Base-by-base conservation (phyloP, 2,888 invertebrate genomes). In the Mellilla xanthometata region DNA sequence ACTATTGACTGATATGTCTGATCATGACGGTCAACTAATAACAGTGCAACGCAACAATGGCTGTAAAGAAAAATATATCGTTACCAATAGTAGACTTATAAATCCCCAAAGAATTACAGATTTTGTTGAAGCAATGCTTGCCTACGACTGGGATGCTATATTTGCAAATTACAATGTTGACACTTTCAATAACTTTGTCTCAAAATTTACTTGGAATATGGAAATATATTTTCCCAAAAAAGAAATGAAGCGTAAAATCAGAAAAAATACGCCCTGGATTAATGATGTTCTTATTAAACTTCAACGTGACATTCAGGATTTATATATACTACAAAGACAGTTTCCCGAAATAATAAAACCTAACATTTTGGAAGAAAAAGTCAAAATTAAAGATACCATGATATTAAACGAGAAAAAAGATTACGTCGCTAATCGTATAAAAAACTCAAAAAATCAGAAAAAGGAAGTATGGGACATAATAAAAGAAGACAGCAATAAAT, bases 401-500 rank as follows among this genome's bases (percentile, higher is more conserved):
- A n/a, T 22, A 23, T 8, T 33, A 10, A 11, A 6, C 1, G 22
- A 33, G 7, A 33, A 33, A 23, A 33, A 11, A 23, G 22, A 23
- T 7, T 33, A 22, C 22, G 22, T 33, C 2, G 23, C 33, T 2
- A 15, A 30, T 2, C 13, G 19, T 4, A 36, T 36, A 10, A 15
- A 19, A 7, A 28, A 27, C 8, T 9, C 28, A 10, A 36, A 36
- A 19, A 29, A 38, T 13, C 12, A 5, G 22, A 22, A 29, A 7
- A 29, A 22, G 3, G 11, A 29, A 38, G 15, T 23, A 22, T 29
- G 12, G 29, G 2, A 3, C 2, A 12, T 39, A 3, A 39, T 39
- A 2, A 24, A 34, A 34, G 30, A 29, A 24, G 34, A 34, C 5
- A 34, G 24, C 1, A 34, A 34, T 5, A 24, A 34, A 24, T 2